These are phyloP conservation scores for Styela clava DNA, from an alignment of 23 tunicate species.

Conservation along the genomic window DNA sequence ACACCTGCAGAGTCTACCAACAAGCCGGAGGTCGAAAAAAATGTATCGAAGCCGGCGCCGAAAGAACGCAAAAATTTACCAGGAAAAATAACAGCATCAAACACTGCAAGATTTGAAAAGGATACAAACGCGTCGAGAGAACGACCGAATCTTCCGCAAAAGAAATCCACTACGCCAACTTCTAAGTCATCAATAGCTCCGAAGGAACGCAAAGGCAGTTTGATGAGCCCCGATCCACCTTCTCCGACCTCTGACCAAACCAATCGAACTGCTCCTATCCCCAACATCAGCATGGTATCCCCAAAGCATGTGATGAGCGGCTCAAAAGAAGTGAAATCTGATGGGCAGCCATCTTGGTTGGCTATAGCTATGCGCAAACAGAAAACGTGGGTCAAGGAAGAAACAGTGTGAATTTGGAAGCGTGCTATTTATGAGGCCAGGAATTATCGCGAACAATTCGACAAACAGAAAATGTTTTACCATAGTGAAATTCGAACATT, in stretches of 20 bases:
- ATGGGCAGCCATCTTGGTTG: conserved; percentile 41
- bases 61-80: not conserved
- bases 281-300: conserved; percentile 1
- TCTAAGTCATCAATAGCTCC: not conserved
- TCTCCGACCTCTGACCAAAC: not conserved
- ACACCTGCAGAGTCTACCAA: not conserved
- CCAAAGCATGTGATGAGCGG: not conserved
- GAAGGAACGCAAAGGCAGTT: not conserved
- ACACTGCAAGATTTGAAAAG: too few relatives aligned
- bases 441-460: too few relatives aligned
- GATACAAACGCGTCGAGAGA: too few relatives aligned
- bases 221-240: not conserved
- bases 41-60: not conserved
- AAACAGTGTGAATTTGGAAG: conserved; percentile 27
- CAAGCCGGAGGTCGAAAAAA: not conserved
- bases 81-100: too few relatives aligned
- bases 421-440: too few relatives aligned
- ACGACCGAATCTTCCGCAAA: too few relatives aligned
- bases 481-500: too few relatives aligned
- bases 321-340: not conserved
- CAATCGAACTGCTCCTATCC: conserved; percentile 10
- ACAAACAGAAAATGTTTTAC: too few relatives aligned
- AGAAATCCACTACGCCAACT: conserved; percentile 5
- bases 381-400: conserved; percentile 47
- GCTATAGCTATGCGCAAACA: conserved; percentile 53